Percentiles rank a stretch among this genome's conserved stretches.
These are phyloP conservation scores for Teleopsis dalmanni DNA, from an alignment of 1,140 invertebrate species.

Conservation along the genomic window DNA sequence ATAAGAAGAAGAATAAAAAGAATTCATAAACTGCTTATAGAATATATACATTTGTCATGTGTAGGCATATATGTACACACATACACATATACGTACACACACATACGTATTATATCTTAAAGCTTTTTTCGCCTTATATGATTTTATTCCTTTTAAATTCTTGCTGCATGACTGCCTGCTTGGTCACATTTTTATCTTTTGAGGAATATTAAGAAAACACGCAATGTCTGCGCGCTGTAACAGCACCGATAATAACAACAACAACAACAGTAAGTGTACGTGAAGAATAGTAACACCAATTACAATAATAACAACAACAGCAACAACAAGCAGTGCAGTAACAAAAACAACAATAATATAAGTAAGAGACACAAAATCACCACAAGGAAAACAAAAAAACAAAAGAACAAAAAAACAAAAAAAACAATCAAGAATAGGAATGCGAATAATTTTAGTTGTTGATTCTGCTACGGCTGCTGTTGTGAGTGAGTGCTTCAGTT, in stretches of 20 bases:
- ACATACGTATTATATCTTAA: too few relatives aligned
- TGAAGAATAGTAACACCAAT: neutral
- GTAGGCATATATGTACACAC: too few relatives aligned
- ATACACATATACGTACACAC: too few relatives aligned
- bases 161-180: constrained; percentile 17
- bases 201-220: constrained; percentile 44
- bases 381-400: neutral
- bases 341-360: neutral
- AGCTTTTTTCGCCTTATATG: too few relatives aligned
- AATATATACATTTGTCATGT: too few relatives aligned
- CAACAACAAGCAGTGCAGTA: neutral
- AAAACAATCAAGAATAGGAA: too few relatives aligned
- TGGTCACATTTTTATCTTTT: constrained; percentile 43
- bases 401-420: too few relatives aligned
- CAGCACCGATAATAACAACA: constrained; percentile 7
- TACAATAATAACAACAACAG: constrained; percentile 5
- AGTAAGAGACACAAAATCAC: neutral
- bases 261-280: neutral
- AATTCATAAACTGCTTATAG: too few relatives aligned
- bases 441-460: constrained; percentile 13
- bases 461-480: neutral
- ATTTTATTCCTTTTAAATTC: too few relatives aligned
- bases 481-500: too few relatives aligned
- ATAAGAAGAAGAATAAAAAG: too few relatives aligned
- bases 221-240: constrained; percentile 28